Evolutionary conservation across 1,140 invertebrate species (phyloP), one percentile per base, ranked within the genome.

Genomic region (Ooceraea biroi): DNA sequence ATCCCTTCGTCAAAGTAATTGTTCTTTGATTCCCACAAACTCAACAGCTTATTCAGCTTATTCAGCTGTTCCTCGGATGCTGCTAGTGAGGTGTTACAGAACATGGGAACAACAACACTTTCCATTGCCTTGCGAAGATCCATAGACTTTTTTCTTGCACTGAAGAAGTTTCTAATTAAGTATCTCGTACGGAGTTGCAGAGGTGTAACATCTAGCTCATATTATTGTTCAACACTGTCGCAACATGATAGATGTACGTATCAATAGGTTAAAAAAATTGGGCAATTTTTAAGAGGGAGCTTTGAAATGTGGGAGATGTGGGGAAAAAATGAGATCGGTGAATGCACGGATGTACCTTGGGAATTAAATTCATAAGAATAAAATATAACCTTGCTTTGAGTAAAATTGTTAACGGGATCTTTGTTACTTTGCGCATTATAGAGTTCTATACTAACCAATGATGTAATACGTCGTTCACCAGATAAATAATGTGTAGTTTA

Each of bases 391-490:
- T 3, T 50, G 11, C 8, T 77, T 22, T 27, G 22, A 48, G 19
- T 17, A 50, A 27, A 1, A 5, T 72, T 78, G 61, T 30, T n/a
- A 22, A 19, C 50, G n/a, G 7, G 44, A 57, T 44, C 46, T 30
- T 55, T 55, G 7, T 48, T 7, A 12, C 30, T 44, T 55, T n/a
- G 27, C 19, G 41, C 46, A 58, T 44, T 58, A 12, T 22, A 22
- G 7, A 57, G 12, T 4, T 65, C 89, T 78, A 83, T 82, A 92
- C 97, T 97, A 96, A 99, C 98, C 98, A 99, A 95, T 99, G 98
- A 95, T 99, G 98, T 66, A 99, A 95, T 44, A 99, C 97, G 96
- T 99, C 99, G 95, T 99, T 99, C 85, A 99, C 98, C 90, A 99
- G 96, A 95, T 99, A 99, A 93, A 99, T 99, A 92, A 99, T 96